These are phyloP conservation scores for Mirza zaza DNA, from an alignment of 2,113 vertebrate species.

Conservation along the genomic window DNA sequence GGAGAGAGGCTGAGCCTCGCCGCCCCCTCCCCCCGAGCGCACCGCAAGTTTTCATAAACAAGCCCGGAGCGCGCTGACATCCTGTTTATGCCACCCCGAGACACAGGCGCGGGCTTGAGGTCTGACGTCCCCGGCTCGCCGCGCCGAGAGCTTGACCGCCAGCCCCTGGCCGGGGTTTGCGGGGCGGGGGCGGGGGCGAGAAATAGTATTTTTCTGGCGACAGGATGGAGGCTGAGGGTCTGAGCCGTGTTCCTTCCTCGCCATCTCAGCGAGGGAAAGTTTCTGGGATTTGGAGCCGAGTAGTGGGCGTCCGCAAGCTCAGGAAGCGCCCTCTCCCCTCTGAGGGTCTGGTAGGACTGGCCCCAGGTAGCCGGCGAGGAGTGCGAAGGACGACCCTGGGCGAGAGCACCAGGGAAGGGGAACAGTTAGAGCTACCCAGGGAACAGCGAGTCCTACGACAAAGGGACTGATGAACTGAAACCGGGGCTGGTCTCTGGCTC, in stretches of 20 bases:
- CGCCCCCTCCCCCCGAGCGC: slow-evolving; percentile 23
- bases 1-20: background rate
- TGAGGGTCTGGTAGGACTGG: background rate
- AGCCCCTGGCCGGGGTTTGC: background rate
- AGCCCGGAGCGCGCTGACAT: slow-evolving; percentile 66
- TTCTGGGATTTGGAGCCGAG: background rate
- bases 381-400: background rate
- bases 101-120: slow-evolving; percentile 32
- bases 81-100: slow-evolving; percentile 69
- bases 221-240: background rate
- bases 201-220: background rate
- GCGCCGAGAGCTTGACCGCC: slow-evolving; percentile 7
- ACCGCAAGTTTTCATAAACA: slow-evolving; percentile 43
- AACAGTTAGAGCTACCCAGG: background rate
- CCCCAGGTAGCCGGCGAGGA: background rate
- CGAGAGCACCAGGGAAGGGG: background rate
- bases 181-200: background rate
- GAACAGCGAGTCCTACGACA: background rate
- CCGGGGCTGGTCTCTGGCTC: background rate
- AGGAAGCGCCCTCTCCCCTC: background rate
- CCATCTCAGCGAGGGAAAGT: background rate
- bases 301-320: background rate
- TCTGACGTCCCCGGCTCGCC: background rate
- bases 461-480: background rate
- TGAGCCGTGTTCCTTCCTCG: background rate